Evolutionary conservation across 35 echinoderm and acorn worm genomes (phyloP), one percentile per base, ranked within the genome.

Genomic region (Heliocidaris tuberculata): DNA sequence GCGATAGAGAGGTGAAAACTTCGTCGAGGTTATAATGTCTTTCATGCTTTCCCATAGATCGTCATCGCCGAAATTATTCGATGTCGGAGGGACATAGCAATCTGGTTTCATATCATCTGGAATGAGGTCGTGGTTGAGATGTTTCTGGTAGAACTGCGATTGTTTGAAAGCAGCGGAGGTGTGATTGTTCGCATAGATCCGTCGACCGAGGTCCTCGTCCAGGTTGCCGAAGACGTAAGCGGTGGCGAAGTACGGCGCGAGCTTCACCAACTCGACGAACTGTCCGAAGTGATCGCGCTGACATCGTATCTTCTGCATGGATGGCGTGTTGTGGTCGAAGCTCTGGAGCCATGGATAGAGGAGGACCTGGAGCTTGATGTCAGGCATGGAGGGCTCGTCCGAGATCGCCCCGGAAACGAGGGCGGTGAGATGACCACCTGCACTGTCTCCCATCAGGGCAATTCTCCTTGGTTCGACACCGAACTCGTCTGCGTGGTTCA

Each of bases 41-140:
- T 86, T 93, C 94, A 35, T 88, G 49, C 48, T 90, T 21, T 94
- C 94, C 88, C 94, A 96, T 27, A 92, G 50, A 13, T 85, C 92
- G 49, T 93, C 91, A 31, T 93, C 48, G 13, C 91, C 91, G 91
- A 52, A 52, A 29, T 93, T 47, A 47, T 47, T 6, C n/a, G 47
- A 30, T 24, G 50, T 4, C n/a, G 91, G 50, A 30, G n/a, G 17
- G 6, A 48, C 47, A 31, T 52, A 93, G 47, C 50, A 49, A 59
- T 24, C 52, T 12, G n/a, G 65, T 85, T 94, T 95, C 50, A 97
- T 85, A 10, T 89, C 19, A 13, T 56, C 90, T 17, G 97, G 94
- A 19, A 97, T 95, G 10, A 95, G 49, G 8, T 96, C 92, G 35
- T 96, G 95, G 49, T 71, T 93, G 24, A 96, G 50, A 31, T 96